Evolutionary conservation across 2,888 invertebrate species (phyloP).

Genomic region (Sycophila texana): DNA sequence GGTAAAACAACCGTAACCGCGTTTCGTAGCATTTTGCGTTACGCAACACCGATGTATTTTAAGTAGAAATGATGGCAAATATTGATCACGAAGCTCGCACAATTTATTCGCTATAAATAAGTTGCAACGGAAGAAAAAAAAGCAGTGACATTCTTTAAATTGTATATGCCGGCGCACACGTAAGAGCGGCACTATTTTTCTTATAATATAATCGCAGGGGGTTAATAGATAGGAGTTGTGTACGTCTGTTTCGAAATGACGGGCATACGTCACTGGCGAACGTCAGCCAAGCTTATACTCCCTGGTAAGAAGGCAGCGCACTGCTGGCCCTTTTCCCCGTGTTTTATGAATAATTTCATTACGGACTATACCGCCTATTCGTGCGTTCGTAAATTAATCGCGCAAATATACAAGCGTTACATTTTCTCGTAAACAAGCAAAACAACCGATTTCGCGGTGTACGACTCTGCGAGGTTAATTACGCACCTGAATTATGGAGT

Average conservation of each 20-base stretch:
- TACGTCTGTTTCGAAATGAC: background rate
- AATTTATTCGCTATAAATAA: too few relatives aligned
- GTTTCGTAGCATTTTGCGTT: background rate
- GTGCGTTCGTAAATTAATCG: slow-evolving; percentile 27
- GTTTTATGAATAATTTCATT: slow-evolving; percentile 14
- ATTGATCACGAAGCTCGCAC: too few relatives aligned
- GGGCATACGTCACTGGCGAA: background rate
- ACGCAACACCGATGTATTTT: background rate
- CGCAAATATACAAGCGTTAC: background rate
- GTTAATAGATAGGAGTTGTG: too few relatives aligned
- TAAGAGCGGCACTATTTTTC: background rate
- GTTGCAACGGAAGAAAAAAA: too few relatives aligned
- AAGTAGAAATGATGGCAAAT: too few relatives aligned
- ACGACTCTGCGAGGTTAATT: slow-evolving; percentile 1
- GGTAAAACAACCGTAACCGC: too few relatives aligned
- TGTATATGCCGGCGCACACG: background rate
- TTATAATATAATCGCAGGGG: background rate
- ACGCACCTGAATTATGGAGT: background rate
- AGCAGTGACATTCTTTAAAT: background rate
- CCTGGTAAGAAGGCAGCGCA: background rate
- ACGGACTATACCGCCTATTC: background rate
- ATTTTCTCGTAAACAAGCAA: background rate
- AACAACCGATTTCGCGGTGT: background rate
- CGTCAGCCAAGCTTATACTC: slow-evolving; percentile 3
- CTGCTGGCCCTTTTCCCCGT: slow-evolving; percentile 7